Conservation (phyloP, 1,140 invertebrate genomes). For the Cyrtorhinus lividipennis region DNA sequence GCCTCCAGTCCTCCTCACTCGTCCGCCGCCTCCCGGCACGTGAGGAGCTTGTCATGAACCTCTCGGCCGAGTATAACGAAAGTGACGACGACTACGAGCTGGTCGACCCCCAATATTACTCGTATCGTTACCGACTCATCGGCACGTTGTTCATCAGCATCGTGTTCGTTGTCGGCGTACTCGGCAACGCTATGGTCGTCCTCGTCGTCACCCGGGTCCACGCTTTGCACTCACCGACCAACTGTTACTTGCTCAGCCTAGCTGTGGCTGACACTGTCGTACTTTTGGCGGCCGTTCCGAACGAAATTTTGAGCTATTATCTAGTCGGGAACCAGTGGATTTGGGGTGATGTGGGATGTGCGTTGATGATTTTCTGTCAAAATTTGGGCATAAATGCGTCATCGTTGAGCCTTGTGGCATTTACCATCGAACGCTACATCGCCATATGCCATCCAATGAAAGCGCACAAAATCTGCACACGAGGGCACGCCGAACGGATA, state of each 20-base stretch:
- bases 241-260: slow-evolving; percentile 45
- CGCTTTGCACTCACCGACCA: slow-evolving; percentile 44
- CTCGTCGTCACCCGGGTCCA: slow-evolving; percentile 34
- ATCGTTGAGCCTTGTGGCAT: slow-evolving; percentile 47
- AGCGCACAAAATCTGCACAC: slow-evolving; percentile 31
- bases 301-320: slow-evolving; percentile 43
- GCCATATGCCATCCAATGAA: slow-evolving; percentile 53
- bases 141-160: slow-evolving; percentile 42
- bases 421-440: slow-evolving; percentile 60
- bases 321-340: slow-evolving; percentile 32
- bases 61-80: slow-evolving; percentile 9
- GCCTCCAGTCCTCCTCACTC: slow-evolving; percentile 12
- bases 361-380: slow-evolving; percentile 45
- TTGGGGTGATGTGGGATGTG: slow-evolving; percentile 43
- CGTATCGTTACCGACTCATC: slow-evolving; percentile 35
- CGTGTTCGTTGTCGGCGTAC: slow-evolving; percentile 39
- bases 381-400: slow-evolving; percentile 54
- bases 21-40: slow-evolving; percentile 12
- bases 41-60: slow-evolving; percentile 4
- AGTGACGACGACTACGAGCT: slow-evolving; percentile 12
- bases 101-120: slow-evolving; percentile 32
- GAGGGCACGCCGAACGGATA: slow-evolving; percentile 41
- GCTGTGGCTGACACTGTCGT: slow-evolving; percentile 44
- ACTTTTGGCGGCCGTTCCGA: slow-evolving; percentile 40
- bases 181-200: slow-evolving; percentile 41